These are phyloP conservation scores for Schizopygopsis pylzovi DNA, from an alignment of 2,797 vertebrate genomes.

Conservation along the genomic window DNA sequence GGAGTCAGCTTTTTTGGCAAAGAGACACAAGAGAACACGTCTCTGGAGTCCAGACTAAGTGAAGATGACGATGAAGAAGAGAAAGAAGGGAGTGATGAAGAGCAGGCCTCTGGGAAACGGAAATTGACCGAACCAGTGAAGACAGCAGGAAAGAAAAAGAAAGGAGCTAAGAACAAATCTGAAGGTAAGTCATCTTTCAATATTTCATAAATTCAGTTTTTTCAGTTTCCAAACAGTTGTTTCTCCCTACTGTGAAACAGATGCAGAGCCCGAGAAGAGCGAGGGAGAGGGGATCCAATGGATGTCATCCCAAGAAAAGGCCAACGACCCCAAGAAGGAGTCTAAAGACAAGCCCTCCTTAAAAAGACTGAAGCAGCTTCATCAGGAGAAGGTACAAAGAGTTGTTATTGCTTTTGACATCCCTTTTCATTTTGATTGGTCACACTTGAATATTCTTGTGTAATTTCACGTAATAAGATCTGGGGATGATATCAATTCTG, in stretches of 20 bases:
- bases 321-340: slow-evolving; percentile 70
- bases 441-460: too few species aligned
- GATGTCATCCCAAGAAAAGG: slow-evolving; percentile 84
- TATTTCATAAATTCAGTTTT: background rate
- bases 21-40: slow-evolving; percentile 53
- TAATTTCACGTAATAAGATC: background rate
- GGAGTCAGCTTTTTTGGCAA: slow-evolving; percentile 85
- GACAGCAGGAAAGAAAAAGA: slow-evolving; percentile 26
- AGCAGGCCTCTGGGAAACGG: slow-evolving; percentile 16
- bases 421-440: background rate
- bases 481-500: background rate
- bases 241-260: background rate
- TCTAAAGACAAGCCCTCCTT: slow-evolving; percentile 75
- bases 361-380: slow-evolving; percentile 86
- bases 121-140: slow-evolving; percentile 15
- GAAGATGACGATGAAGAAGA: slow-evolving; percentile 20
- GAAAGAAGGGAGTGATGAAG: slow-evolving; percentile 2
- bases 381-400: slow-evolving; percentile 87
- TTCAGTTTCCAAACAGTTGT: background rate
- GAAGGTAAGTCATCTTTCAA: slow-evolving; percentile 3
- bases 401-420: background rate
- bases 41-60: slow-evolving; percentile 25
- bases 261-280: slow-evolving; percentile 40
- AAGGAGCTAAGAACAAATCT: slow-evolving; percentile 42
- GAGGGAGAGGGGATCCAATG: slow-evolving; percentile 80